phyloP scores from a whole-genome alignment of 2,113 vertebrate species.

The Ovis aries region ARS-UI_Ramb_v3.0 NC_056057.1:8116001-8116500 shows the following conservation, averaged over 20 bases:
- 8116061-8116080: not conserved
- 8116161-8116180: not conserved
- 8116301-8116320: too few relatives aligned
- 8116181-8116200: too few relatives aligned
- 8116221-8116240: too few relatives aligned
- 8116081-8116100: too few relatives aligned
- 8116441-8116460: conserved; percentile 80
- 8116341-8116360: not conserved
- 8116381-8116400: not conserved
- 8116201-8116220: too few relatives aligned
- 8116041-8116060: not conserved
- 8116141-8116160: accelerated
- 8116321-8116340: not conserved
- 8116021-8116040: not conserved
- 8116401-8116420: accelerated
- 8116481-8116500: conserved; percentile 77
- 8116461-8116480: conserved; percentile 81
- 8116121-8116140: not conserved
- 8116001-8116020: not conserved
- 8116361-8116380: not conserved
- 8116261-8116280: too few relatives aligned
- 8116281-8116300: too few relatives aligned
- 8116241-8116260: too few relatives aligned
- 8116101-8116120: not conserved
- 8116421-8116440: accelerated